Evolutionary conservation across 2,113 vertebrate species (phyloP), one percentile per base, ranked within the genome.

Genomic region (Sylvietta virens): DNA sequence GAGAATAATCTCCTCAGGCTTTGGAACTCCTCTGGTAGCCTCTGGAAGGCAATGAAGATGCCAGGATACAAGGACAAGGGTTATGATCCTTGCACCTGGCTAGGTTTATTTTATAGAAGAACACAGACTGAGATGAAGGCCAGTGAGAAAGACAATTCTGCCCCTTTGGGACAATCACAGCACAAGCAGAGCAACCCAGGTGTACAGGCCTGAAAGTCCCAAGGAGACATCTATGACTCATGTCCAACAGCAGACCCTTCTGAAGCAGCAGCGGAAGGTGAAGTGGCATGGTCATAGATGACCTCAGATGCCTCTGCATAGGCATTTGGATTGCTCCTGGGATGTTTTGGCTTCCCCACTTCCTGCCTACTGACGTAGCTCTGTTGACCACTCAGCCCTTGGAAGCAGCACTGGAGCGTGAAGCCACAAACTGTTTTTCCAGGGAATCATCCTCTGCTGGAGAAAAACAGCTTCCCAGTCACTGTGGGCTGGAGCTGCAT

Each of bases 81-180:
- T 70, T 94, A 71, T 81, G 47, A 50, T 62, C 64, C 22, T 35
- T 42, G 13, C 0, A 0, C 48, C 15, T 87, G 17, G 3, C 9
- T 67, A 31, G 10, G 9, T 58, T 92, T 92, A 33, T 35, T 54
- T 70, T 56, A 33, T 50, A 47, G 67, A 90, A 73, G 7, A 92
- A 13, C 11, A 61, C 6, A 81, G 40, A 57, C 15, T 0, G 11
- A 35, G 20, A 80, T 0, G 5, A 88, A 65, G 23, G 30, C 40
- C 74, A 73, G 5, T 17, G n/a, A 85, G 35, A 56, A 67, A 24
- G 42, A 42, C 7, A 28, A 13, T 69, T 74, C 64, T 71, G 53
- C 17, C 8, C 12, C 15, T 8, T 2, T 1, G 1, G 44, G 23
- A 65, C 30, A 72, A 61, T 28, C 47, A 26, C 0, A 5, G 45